phyloP scores from a whole-genome alignment of 2,888 invertebrate species.

The Zaprionus bogoriensis region DNA sequence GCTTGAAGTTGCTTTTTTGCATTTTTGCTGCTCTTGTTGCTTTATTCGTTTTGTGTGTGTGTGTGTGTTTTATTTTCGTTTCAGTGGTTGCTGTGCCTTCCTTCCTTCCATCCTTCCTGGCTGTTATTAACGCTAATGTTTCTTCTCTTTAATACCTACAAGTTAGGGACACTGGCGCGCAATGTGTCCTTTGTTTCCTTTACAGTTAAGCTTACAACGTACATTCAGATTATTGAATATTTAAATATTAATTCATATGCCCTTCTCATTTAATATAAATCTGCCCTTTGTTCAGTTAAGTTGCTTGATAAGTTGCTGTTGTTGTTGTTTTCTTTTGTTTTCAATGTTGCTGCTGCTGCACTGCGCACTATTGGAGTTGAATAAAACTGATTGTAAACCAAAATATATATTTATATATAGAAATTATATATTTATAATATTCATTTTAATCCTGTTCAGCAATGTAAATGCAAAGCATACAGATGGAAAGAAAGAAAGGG shows the following conservation, averaged over 20 bases:
- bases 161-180: slow-evolving; percentile 68
- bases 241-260: slow-evolving; percentile 49
- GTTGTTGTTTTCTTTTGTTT: not conserved
- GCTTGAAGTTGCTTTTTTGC: not conserved
- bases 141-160: slow-evolving; percentile 45
- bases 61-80: not conserved
- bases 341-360: slow-evolving; percentile 9
- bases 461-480: slow-evolving; percentile 41
- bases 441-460: slow-evolving; percentile 18
- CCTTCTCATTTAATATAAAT: slow-evolving; percentile 65
- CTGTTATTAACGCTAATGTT: slow-evolving; percentile 44
- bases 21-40: not conserved
- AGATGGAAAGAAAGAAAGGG: not conserved
- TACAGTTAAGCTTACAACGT: slow-evolving; percentile 54
- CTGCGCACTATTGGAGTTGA: not conserved
- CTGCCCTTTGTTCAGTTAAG: slow-evolving; percentile 57
- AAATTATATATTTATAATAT: not conserved
- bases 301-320: slow-evolving; percentile 31
- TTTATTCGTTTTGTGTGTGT: slow-evolving; percentile 11
- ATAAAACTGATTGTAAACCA: not conserved
- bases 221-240: slow-evolving; percentile 53
- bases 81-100: not conserved
- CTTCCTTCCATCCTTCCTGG: slow-evolving; percentile 2
- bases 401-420: not conserved
- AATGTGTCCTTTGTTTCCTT: slow-evolving; percentile 54